Percentiles rank a stretch among this genome's conserved stretches.
These are phyloP conservation scores for Poeciliopsis retropinna DNA, from an alignment of 2,113 vertebrate species.

Conservation along the genomic window DNA sequence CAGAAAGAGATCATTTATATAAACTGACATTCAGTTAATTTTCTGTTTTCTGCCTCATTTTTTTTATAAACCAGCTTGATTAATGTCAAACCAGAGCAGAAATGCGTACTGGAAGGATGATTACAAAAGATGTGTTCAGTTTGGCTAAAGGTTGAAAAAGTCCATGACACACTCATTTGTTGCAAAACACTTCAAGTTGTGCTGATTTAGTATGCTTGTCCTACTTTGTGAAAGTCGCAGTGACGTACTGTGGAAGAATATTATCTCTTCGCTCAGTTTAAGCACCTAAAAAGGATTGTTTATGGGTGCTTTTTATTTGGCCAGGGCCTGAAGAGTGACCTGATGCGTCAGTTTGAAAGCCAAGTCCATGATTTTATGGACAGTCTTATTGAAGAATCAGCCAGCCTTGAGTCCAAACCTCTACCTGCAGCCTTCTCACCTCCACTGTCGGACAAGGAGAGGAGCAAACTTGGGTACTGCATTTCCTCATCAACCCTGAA, in stretches of 20 bases:
- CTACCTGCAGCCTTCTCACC: conserved; percentile 79
- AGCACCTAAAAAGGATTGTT: background rate
- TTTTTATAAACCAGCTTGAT: background rate
- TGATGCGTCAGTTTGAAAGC: conserved; percentile 90
- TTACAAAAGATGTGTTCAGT: background rate
- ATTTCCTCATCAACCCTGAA: background rate
- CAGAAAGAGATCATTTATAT: background rate
- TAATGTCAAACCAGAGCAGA: background rate
- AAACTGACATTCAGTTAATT: background rate
- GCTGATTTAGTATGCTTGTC: too few species aligned
- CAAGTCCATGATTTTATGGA: conserved; percentile 92
- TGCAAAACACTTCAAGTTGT: background rate
- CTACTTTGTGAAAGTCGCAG: background rate
- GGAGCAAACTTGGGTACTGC: conserved; percentile 83
- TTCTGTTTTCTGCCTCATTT: background rate
- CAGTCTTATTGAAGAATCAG: conserved; percentile 88
- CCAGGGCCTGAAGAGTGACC: conserved; percentile 87
- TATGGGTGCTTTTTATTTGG: background rate
- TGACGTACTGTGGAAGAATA: background rate
- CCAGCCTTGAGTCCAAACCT: conserved; percentile 80
- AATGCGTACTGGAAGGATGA: background rate
- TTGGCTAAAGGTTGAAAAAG: background rate
- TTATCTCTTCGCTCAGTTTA: too few species aligned
- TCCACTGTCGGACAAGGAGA: conserved; percentile 80
- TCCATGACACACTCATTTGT: background rate